A percentile compares a stretch with the other conserved stretches of the same genome.
phyloP scores from a whole-genome alignment of 2,888 invertebrate genomes.

The Cataglyphis rosenhaueri region DNA sequence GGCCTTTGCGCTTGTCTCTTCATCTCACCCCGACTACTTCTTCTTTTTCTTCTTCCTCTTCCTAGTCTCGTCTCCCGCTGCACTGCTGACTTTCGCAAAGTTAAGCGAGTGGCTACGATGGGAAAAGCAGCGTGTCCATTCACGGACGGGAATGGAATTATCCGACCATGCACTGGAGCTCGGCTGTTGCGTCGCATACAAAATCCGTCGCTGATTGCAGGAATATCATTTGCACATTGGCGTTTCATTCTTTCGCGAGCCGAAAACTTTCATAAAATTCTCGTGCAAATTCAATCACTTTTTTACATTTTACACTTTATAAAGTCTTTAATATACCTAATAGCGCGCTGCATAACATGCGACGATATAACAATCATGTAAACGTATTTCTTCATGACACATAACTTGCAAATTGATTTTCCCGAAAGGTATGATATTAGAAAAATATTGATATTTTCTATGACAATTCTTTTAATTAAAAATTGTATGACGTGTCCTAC shows the following conservation, averaged over 20 bases:
- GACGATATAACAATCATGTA: neutral
- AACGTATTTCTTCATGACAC: too few relatives aligned
- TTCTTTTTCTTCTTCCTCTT: neutral
- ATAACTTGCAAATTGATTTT: neutral
- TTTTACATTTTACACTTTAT: neutral
- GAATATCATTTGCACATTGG: conserved; percentile 38
- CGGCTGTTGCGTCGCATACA: conserved; percentile 44
- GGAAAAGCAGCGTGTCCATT: conserved; percentile 55
- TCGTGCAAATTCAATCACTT: conserved; percentile 9
- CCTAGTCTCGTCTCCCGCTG: neutral
- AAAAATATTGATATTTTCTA: neutral
- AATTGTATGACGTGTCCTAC: too few relatives aligned
- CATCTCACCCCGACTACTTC: neutral
- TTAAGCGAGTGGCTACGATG: conserved; percentile 56
- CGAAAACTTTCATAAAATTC: conserved; percentile 2
- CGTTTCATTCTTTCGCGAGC: conserved; percentile 12
- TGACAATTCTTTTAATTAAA: neutral
- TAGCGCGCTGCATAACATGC: neutral
- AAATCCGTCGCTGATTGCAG: conserved; percentile 34
- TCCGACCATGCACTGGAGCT: conserved; percentile 41
- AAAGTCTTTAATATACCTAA: neutral
- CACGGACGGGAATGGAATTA: conserved; percentile 56
- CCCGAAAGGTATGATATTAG: neutral
- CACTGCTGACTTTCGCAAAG: conserved; percentile 60
- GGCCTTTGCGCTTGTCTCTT: conserved; percentile 49